phyloP scores from a whole-genome alignment of 1,140 invertebrate genomes.

The Galleria mellonella region DNA sequence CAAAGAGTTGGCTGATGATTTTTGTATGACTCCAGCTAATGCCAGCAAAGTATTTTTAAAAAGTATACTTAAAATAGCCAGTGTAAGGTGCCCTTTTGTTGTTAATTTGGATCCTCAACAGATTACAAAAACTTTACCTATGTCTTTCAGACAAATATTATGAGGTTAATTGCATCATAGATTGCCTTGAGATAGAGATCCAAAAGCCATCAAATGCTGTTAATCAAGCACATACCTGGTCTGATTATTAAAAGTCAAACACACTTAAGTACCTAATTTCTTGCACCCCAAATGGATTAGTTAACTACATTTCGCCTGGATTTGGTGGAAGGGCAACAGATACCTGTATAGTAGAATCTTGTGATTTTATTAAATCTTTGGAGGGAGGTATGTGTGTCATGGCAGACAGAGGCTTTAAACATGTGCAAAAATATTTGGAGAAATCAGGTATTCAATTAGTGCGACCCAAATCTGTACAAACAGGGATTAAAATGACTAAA shows the following conservation, averaged over 20 bases:
- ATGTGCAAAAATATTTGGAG: constrained; percentile 18
- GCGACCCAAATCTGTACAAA: background rate
- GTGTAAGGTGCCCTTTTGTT: background rate
- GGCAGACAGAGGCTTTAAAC: constrained; percentile 51
- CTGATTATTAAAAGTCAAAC: constrained; percentile 53
- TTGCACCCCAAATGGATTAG: constrained; percentile 53
- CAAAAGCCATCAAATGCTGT: constrained; percentile 5
- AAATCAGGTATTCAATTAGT: background rate
- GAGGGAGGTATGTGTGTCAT: constrained; percentile 21
- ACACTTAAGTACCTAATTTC: constrained; percentile 57
- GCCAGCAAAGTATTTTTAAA: constrained; percentile 2
- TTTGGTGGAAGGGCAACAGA: constrained; percentile 51
- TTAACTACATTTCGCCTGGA: constrained; percentile 59
- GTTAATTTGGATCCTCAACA: background rate
- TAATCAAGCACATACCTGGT: constrained; percentile 32
- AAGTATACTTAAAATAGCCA: too few relatives aligned
- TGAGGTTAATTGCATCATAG: constrained; percentile 3
- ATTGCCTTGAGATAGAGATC: constrained; percentile 6
- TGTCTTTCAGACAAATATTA: constrained; percentile 1
- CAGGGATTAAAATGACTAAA: background rate
- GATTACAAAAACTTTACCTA: background rate
- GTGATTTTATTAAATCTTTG: constrained; percentile 7
- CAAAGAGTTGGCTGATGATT: background rate
- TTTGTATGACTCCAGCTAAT: background rate
- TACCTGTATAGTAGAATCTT: constrained; percentile 37